phyloP scores from a whole-genome alignment of 2,888 invertebrate species.

The Rhorus exstirpatorius region DNA sequence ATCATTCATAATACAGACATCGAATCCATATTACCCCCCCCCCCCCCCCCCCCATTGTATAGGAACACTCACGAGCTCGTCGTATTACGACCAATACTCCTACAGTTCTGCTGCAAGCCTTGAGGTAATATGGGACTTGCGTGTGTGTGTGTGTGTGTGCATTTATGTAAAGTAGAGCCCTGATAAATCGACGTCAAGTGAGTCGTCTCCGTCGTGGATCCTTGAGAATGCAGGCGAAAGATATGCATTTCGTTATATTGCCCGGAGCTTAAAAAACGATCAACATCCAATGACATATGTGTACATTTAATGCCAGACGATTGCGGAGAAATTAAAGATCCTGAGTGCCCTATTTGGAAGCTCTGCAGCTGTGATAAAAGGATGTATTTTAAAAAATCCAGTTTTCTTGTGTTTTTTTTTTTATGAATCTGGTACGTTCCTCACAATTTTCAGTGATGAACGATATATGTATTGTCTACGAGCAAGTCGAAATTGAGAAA shows the following conservation, averaged over 20 bases:
- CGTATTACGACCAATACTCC: slow-evolving; percentile 20
- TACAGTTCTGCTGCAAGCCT: slow-evolving; percentile 4
- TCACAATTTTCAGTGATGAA: too few relatives aligned
- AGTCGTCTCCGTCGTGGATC: slow-evolving; percentile 58
- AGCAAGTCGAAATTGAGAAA: too few relatives aligned
- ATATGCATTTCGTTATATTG: slow-evolving; percentile 73
- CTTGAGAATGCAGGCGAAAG: slow-evolving; percentile 55
- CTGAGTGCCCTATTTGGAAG: too few relatives aligned
- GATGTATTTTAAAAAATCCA: too few relatives aligned
- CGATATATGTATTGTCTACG: too few relatives aligned
- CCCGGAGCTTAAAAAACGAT: slow-evolving; percentile 36
- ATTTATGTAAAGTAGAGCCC: slow-evolving; percentile 66
- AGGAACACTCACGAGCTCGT: slow-evolving; percentile 24
- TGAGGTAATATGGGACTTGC: background rate
- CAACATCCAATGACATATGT: slow-evolving; percentile 9
- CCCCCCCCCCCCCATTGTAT: too few relatives aligned
- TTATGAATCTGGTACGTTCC: too few relatives aligned
- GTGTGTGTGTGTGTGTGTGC: background rate
- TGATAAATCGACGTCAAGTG: slow-evolving; percentile 67
- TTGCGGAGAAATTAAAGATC: too few relatives aligned
- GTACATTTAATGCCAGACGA: too few relatives aligned
- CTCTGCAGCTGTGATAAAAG: too few relatives aligned
- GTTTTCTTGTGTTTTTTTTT: too few relatives aligned
- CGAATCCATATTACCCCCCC: slow-evolving; percentile 79
- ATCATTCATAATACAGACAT: slow-evolving; percentile 82